Base-by-base conservation (phyloP, 2,888 invertebrate species). In the Tricholauxania praeusta region DNA sequence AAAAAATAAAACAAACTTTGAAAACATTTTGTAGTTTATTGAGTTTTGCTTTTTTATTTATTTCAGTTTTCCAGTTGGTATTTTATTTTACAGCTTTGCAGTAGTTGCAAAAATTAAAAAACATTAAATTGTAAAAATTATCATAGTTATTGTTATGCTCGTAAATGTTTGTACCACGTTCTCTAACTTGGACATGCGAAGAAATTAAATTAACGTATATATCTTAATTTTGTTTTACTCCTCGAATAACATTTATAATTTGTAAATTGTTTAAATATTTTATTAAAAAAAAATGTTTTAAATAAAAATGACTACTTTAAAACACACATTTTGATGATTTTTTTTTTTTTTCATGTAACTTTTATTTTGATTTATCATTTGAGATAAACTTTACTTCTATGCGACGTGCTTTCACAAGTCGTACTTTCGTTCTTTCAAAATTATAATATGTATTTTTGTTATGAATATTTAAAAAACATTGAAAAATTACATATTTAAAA, bases 381-480 rank as follows among this genome's bases (percentile, higher is more conserved):
- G 28, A 28, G 28, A 28, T 62, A 47, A 62, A 17, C 12, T 47
- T 47, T n/a, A 39, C 17, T 32, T 47, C 15, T 47, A 55, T 22
- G 19, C 3, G 17, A 17, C 19, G 5, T 62, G 39, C 17, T 60
- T 60, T 60, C 17, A 15, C 47, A 39, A 28, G 28, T 28, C 4
- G 28, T 28, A 4, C 0, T 28, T 28, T 28, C 4, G 28, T 28
- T 28, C 28, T 4, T 3, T 28, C 2, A 28, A 28, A 28, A 28
- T 28, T 28, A 28, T 28, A 28, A 28, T 28, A 28, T 28, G 10
- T 67, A 17, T 48, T 15, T 32, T 55, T 67, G 8, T 57, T 67
- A 67, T 67, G 51, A n/a, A 63, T 63, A 63, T 63, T 59, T 22
- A 15, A 68, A 69, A 60, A 69, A 69, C 60, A 69, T 62, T 69